These are phyloP conservation scores for Cerastis leucographa DNA, from an alignment of 2,888 invertebrate species.

Conservation along the genomic window DNA sequence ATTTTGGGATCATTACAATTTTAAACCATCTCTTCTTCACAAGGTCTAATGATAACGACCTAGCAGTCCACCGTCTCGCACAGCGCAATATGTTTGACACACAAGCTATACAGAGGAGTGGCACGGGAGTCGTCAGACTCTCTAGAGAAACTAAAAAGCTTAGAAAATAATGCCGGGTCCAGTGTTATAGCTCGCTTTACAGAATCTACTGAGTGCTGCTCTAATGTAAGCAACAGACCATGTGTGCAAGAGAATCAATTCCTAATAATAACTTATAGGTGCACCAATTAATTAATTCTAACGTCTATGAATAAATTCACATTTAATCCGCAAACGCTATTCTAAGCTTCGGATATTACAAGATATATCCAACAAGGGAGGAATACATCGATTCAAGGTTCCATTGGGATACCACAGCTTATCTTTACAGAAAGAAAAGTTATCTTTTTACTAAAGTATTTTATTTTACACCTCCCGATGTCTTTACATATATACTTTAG, in stretches of 20 bases:
- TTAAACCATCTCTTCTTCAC: conserved; percentile 76
- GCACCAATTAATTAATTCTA: conserved; percentile 80
- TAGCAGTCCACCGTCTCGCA: conserved; percentile 59
- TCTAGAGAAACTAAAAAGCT: conserved; percentile 43
- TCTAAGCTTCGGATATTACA: conserved; percentile 74
- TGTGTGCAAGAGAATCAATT: conserved; percentile 81
- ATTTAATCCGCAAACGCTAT: conserved; percentile 77
- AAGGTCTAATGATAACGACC: conserved; percentile 72
- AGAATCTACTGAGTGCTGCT: conserved; percentile 63
- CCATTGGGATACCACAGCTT: conserved; percentile 72
- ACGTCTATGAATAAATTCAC: conserved; percentile 79
- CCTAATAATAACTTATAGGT: conserved; percentile 80
- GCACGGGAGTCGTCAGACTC: conserved; percentile 26
- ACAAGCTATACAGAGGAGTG: conserved; percentile 62
- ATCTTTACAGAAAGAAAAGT: conserved; percentile 81
- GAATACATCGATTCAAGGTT: conserved; percentile 73
- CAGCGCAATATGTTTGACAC: conserved; percentile 59
- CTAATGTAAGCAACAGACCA: conserved; percentile 69
- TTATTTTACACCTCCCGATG: conserved; percentile 86
- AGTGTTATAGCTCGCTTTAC: conserved; percentile 68
- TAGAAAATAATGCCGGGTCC: conserved; percentile 49
- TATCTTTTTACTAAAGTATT: conserved; percentile 84
- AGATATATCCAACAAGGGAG: conserved; percentile 70
- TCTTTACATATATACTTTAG: conserved; percentile 85
- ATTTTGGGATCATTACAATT: conserved; percentile 75